Evolutionary conservation across 1,140 invertebrate species (phyloP).

Genomic region (Dendrolimus punctatus): DNA sequence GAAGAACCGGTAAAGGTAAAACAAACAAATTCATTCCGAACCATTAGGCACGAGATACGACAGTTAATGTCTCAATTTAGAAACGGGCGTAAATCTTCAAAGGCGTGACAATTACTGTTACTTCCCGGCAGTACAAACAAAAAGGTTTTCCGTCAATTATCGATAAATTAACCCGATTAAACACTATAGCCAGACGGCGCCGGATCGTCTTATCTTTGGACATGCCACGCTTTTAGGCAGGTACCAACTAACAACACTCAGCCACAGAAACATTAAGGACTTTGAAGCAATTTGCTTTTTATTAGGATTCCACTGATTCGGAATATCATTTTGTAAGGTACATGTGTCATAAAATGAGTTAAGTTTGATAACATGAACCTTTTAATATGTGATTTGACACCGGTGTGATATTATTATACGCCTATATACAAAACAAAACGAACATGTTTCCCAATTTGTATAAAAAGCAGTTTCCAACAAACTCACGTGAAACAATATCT

Average conservation of each 20-base stretch:
- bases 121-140: slow-evolving; percentile 70
- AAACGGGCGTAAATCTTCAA: slow-evolving; percentile 70
- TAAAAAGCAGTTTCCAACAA: too few relatives aligned
- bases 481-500: too few relatives aligned
- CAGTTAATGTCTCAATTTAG: slow-evolving; percentile 72
- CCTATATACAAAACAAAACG: too few relatives aligned
- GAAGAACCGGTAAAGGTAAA: slow-evolving; percentile 55
- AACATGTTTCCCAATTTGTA: too few relatives aligned
- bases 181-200: slow-evolving; percentile 61
- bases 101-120: slow-evolving; percentile 72
- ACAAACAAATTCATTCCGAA: slow-evolving; percentile 70
- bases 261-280: slow-evolving; percentile 48
- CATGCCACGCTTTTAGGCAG: slow-evolving; percentile 69
- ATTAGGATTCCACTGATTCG: slow-evolving; percentile 24
- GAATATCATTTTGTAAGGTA: not conserved
- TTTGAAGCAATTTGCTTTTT: slow-evolving; percentile 63
- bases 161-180: slow-evolving; percentile 72
- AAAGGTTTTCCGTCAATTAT: slow-evolving; percentile 72
- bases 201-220: slow-evolving; percentile 60
- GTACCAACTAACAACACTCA: slow-evolving; percentile 53
- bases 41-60: slow-evolving; percentile 70
- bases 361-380: too few relatives aligned
- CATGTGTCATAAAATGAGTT: too few relatives aligned
- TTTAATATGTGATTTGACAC: too few relatives aligned
- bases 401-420: too few relatives aligned